Evolutionary conservation across 2,797 vertebrate species (phyloP).

Genomic region (Pristis pectinata): DNA sequence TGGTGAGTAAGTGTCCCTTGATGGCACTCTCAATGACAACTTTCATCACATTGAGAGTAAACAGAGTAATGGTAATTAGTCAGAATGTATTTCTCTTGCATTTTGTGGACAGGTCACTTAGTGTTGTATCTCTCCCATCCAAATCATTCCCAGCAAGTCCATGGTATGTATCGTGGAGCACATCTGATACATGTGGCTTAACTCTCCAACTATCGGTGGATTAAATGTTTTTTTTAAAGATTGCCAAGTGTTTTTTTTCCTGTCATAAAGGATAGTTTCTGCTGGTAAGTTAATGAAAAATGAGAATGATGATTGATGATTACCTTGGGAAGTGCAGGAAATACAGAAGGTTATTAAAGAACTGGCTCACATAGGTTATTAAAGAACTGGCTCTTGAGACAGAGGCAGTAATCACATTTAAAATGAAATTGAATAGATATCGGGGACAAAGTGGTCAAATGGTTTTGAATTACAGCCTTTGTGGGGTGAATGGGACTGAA

Average conservation of each 20-base stretch:
- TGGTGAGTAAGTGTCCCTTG: no score
- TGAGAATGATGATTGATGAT: not conserved
- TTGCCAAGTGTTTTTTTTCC: not conserved
- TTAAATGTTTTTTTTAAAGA: not conserved
- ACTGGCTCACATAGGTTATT: not conserved
- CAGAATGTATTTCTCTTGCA: no score
- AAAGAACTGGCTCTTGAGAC: not conserved
- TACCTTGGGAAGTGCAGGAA: not conserved
- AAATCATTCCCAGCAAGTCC: not conserved
- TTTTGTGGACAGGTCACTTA: not conserved
- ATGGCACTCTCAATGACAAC: no score
- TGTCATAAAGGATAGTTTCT: not conserved
- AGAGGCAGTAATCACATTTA: constrained; percentile 42
- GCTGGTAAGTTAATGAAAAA: not conserved
- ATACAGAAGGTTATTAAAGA: not conserved
- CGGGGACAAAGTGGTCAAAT: not conserved
- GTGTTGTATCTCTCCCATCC: not conserved
- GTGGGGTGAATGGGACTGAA: no score
- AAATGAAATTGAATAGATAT: constrained; percentile 44
- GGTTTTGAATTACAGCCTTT: not conserved
- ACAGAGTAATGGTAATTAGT: no score
- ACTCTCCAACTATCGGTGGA: not conserved
- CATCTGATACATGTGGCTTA: not conserved
- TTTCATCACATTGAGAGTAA: no score
- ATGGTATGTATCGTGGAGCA: not conserved